Evolutionary conservation across 2,797 vertebrate species (phyloP), one percentile per base, ranked within the genome.

Genomic region (Nothura maculosa): DNA sequence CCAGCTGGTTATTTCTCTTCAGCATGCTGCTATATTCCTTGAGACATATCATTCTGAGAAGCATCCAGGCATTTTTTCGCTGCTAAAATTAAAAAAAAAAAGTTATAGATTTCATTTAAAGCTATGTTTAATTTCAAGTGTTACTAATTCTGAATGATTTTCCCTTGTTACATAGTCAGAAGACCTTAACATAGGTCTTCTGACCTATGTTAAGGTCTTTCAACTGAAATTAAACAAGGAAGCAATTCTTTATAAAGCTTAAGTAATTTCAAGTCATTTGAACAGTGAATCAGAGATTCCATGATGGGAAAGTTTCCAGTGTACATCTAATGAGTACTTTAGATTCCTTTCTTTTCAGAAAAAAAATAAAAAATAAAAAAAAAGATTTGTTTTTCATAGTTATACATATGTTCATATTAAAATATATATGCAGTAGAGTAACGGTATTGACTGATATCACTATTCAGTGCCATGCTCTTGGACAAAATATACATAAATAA

Each of bases 31-130:
- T 63, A 58, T 78, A 67, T 10, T 88, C 63, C 43, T 92, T 90
- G 63, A 91, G 60, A 74, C 66, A 82, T 28, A 86, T 63, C 30
- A 43, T 20, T 69, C 30, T 70, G 22, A 64, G 79, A 92, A 89
- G 40, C 0, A 2, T 10, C 13, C 48, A 13, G 52, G 38, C 57
- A 38, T 73, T 76, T 89, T 85, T 79, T 54, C 32, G 63, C 42
- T 69, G 61, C 76, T 57, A 81, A 25, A 8, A 40, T 1, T 1
- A 22, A 84, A 84, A 20, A 66, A 66, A 52, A 84, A 86, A 89
- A 79, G 24, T 90, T 84, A 60, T 19, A 30, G 67, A 64, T 92
- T 92, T 93, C 21, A 74, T 89, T 90, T 90, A 91, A 72, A 36
- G 38, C 64, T 63, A 77, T 70, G 28, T 60, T 91, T 68, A 77